Conservation (phyloP, 2,113 vertebrate species). For the Caracal caracal region DNA sequence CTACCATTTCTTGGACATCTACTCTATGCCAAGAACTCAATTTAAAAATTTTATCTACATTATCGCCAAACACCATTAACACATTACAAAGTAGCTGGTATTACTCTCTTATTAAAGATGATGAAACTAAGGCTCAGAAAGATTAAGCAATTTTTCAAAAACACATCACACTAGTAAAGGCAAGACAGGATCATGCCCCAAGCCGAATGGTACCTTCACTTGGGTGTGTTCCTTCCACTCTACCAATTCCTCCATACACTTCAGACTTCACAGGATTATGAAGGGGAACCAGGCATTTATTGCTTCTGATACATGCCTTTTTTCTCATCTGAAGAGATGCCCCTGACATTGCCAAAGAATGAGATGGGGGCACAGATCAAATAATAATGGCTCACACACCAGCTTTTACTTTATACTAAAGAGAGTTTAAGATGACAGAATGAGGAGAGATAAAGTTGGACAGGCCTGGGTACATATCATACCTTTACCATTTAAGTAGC, state of each 20-base stretch:
- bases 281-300: not conserved
- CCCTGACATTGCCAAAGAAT: not conserved
- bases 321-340: conserved; percentile 12
- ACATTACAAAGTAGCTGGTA: conserved; percentile 32
- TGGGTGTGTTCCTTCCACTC: not conserved
- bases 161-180: not conserved
- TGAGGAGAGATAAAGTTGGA: not conserved
- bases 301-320: not conserved
- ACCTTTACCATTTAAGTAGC: not conserved
- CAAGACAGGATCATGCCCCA: not conserved
- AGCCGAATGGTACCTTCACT: not conserved
- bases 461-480: not conserved
- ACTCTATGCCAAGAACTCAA: not conserved
- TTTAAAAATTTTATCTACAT: conserved; percentile 25
- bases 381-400: not conserved
- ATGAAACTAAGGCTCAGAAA: not conserved
- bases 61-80: not conserved
- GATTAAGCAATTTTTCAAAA: conserved; percentile 19
- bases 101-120: not conserved
- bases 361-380: not conserved
- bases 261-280: not conserved
- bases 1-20: not conserved
- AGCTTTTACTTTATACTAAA: conserved; percentile 20
- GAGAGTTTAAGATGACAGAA: not conserved
- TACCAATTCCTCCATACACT: not conserved